Conservation (phyloP, 2,113 vertebrate genomes). For the Sinocyclocheilus grahami region DNA sequence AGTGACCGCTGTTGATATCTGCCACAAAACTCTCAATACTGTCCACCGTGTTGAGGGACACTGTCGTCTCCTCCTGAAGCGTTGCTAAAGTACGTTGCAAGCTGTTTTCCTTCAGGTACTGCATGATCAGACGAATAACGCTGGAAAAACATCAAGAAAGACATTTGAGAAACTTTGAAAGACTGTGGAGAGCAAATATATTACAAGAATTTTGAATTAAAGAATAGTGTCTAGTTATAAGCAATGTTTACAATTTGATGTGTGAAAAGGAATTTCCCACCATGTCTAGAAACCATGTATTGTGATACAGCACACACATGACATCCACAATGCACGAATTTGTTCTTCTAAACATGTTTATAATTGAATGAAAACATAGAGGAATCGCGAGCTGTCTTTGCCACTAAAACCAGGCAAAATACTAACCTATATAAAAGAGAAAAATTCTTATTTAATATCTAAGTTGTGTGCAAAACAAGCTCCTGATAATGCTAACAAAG, state of each 20-base stretch:
- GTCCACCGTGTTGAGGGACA: conserved; percentile 97
- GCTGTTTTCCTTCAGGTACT: conserved; percentile 95
- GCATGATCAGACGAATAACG: conserved; percentile 97
- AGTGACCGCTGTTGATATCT: conserved; percentile 97
- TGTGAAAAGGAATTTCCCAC: not conserved
- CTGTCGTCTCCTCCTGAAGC: conserved; percentile 93
- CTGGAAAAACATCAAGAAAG: conserved; percentile 66
- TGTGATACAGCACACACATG: not conserved
- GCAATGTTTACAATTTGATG: not conserved
- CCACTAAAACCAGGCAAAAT: not conserved
- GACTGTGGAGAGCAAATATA: not conserved
- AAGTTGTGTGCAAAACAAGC: not conserved
- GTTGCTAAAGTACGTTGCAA: conserved; percentile 89
- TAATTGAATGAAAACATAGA: not conserved
- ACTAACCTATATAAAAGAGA: not conserved
- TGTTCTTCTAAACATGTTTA: not conserved
- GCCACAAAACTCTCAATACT: conserved; percentile 98
- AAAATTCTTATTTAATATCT: not conserved
- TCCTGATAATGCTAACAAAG: not conserved
- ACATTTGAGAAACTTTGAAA: not conserved
- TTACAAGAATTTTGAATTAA: no score
- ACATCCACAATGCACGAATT: not conserved
- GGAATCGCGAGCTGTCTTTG: not conserved
- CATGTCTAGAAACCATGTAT: not conserved
- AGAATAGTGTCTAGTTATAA: not conserved